phyloP scores from a whole-genome alignment of 2,797 vertebrate species.

The Lithobates pipiens region DNA sequence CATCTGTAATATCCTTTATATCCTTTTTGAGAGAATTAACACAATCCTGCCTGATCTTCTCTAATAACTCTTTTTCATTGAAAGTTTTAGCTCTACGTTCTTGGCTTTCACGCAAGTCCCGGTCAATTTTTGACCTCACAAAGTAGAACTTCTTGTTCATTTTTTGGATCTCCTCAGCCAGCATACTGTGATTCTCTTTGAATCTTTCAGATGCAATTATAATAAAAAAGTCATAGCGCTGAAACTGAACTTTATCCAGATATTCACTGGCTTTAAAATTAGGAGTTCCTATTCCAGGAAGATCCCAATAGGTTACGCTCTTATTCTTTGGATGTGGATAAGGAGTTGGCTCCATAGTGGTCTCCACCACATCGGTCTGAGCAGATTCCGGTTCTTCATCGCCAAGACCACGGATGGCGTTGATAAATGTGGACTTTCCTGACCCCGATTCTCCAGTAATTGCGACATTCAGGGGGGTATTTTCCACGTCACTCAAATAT shows the following conservation, averaged over 20 bases:
- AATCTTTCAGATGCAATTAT: background rate
- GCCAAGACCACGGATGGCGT: background rate
- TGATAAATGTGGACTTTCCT: conserved; percentile 19
- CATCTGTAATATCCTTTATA: background rate
- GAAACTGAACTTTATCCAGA: background rate
- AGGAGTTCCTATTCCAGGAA: background rate
- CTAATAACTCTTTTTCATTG: background rate
- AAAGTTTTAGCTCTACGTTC: background rate
- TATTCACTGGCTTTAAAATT: background rate
- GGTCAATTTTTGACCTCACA: conserved; percentile 10
- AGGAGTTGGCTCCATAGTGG: background rate
- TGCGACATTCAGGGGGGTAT: background rate
- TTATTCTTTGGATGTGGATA: background rate
- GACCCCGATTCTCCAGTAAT: background rate
- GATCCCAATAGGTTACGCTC: conserved; percentile 8
- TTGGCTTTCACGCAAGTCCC: background rate
- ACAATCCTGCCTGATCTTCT: background rate
- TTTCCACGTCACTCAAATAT: background rate
- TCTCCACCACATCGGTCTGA: background rate
- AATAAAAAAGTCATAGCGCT: background rate
- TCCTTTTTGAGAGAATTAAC: background rate
- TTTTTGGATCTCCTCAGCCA: background rate
- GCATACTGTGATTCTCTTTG: background rate
- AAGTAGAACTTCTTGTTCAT: conserved; percentile 18
- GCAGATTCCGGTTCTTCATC: background rate